These are phyloP conservation scores for Tineola bisselliella DNA, from an alignment of 2,888 invertebrate species.

Conservation along the genomic window DNA sequence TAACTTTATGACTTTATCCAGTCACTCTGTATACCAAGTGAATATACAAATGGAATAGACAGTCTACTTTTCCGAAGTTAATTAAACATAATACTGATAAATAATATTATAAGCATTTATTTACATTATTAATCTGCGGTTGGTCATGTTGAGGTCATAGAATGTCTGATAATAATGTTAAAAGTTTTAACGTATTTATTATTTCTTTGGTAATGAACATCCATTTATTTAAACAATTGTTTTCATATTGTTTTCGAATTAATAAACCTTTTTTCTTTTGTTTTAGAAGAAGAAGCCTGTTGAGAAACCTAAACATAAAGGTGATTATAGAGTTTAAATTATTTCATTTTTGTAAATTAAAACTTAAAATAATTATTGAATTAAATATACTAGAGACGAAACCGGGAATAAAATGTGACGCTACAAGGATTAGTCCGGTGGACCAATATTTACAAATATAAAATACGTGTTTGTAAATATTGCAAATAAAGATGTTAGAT, in stretches of 20 bases:
- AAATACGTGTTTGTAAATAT: too few species aligned
- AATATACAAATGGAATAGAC: neutral
- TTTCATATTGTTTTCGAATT: too few species aligned
- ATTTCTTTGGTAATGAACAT: neutral
- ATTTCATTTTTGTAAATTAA: neutral
- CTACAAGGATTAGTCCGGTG: too few species aligned
- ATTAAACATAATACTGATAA: neutral
- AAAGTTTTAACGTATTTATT: neutral
- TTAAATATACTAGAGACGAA: too few species aligned
- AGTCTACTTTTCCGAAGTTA: neutral
- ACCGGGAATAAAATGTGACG: too few species aligned
- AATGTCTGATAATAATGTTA: neutral
- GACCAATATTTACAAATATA: too few species aligned
- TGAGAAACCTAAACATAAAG: constrained; percentile 26
- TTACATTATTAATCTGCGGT: neutral
- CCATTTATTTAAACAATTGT: neutral
- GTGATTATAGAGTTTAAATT: constrained; percentile 22
- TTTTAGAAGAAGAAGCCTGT: constrained; percentile 31
- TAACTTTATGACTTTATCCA: neutral
- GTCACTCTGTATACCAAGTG: too few species aligned
- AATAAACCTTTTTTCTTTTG: constrained; percentile 10
- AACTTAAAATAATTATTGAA: neutral
- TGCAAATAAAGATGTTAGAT: too few species aligned
- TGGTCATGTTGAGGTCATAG: neutral
- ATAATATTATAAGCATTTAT: neutral